Conservation (phyloP, 2,797 vertebrate genomes). For the Balearica regulorum region DNA sequence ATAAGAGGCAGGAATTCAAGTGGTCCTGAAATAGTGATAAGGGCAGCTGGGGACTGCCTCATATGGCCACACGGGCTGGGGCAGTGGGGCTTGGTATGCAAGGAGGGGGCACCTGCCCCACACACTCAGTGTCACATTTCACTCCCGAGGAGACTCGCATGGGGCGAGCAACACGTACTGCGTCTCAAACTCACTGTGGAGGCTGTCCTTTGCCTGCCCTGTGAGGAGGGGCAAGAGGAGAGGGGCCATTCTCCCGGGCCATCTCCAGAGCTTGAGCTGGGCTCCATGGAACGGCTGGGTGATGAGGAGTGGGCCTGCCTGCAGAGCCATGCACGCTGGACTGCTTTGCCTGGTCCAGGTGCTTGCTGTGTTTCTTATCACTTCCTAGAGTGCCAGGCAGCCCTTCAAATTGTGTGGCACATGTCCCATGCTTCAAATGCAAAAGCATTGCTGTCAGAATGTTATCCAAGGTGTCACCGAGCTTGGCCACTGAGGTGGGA, state of each 20-base stretch:
- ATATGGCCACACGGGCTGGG: conserved; percentile 23
- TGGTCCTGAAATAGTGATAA: conserved; percentile 56
- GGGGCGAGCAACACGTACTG: background rate
- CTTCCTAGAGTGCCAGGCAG: background rate
- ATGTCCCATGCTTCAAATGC: background rate
- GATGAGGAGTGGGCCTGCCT: background rate
- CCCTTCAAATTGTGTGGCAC: background rate
- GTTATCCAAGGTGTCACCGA: background rate
- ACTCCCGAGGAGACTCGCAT: background rate
- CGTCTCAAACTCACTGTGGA: background rate
- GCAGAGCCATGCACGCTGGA: accelerated
- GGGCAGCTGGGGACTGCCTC: conserved; percentile 39
- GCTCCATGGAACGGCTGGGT: background rate
- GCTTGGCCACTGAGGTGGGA: background rate
- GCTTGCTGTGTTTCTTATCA: background rate
- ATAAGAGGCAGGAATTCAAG: conserved; percentile 51
- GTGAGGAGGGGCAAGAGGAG: background rate
- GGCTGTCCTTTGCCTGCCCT: background rate
- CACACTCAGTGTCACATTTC: background rate
- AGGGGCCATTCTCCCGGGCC: background rate
- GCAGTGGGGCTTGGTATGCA: conserved; percentile 18
- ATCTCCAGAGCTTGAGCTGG: background rate
- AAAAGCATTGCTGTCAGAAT: background rate
- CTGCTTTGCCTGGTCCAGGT: background rate
- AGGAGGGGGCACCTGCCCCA: conserved; percentile 32